These are phyloP conservation scores for Coptotermes formosanus DNA, from an alignment of 1,140 invertebrate species.

Conservation along the genomic window DNA sequence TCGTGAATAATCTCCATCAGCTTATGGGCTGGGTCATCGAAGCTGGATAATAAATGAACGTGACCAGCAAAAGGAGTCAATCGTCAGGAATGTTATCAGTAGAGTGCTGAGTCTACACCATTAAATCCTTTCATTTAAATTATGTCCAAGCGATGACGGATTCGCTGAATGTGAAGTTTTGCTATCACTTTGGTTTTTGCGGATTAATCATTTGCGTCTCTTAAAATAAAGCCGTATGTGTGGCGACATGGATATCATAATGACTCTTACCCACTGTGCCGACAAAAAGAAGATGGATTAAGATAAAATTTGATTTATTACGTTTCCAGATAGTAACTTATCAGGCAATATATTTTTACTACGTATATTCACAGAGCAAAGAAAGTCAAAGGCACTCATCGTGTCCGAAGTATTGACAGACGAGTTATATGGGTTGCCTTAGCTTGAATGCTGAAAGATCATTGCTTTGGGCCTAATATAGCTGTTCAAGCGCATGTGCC, in stretches of 20 bases:
- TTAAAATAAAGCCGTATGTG: not conserved
- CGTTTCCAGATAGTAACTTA: not conserved
- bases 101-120: not conserved
- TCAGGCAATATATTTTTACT: constrained; percentile 12
- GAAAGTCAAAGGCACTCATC: not conserved
- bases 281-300: constrained; percentile 8
- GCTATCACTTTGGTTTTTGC: not conserved
- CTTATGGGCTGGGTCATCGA: no score
- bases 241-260: not conserved
- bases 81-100: constrained; percentile 1
- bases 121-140: constrained; percentile 6
- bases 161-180: not conserved
- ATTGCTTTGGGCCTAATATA: no score
- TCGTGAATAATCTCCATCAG: no score
- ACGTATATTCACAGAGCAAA: not conserved
- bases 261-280: not conserved
- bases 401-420: no score
- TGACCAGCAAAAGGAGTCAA: not conserved
- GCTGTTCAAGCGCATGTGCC: no score
- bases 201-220: not conserved
- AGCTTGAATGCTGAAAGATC: no score
- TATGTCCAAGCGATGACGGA: not conserved
- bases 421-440: no score
- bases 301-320: constrained; percentile 20
- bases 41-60: not conserved